phyloP scores from a whole-genome alignment of 2,888 invertebrate genomes.

The Drepanosiphum platanoidis region DNA sequence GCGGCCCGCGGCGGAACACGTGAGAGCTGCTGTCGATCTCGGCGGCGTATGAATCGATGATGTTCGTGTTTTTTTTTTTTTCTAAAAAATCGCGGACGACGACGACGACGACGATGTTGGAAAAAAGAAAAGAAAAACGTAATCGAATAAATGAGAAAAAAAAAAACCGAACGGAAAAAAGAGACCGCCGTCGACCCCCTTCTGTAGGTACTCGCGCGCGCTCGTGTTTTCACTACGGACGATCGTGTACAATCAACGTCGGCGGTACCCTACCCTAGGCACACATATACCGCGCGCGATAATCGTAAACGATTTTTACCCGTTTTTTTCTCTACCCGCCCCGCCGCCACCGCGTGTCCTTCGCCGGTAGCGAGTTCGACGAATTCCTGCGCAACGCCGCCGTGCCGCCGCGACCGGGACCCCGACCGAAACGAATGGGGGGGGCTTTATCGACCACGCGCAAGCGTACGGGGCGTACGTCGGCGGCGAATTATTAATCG shows the following conservation, averaged over 20 bases:
- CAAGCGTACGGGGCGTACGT: no score
- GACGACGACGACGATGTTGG: background rate
- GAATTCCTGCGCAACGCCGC: conserved; percentile 51
- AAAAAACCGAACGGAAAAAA: background rate
- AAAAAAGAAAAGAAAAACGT: background rate
- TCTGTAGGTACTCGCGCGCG: no score
- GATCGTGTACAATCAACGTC: no score
- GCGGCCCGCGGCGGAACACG: background rate
- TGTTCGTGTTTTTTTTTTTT: no score
- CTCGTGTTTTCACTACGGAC: no score
- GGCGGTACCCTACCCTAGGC: no score
- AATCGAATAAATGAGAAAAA: no score
- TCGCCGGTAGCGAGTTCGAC: conserved; percentile 34
- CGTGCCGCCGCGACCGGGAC: background rate
- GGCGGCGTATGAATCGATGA: background rate
- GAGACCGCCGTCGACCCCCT: background rate
- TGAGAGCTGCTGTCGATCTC: background rate
- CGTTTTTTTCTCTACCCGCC: conserved; percentile 3
- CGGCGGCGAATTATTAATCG: no score
- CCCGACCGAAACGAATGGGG: no score
- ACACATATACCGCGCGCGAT: no score
- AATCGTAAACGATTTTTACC: conserved; percentile 47
- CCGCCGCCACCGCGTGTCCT: background rate
- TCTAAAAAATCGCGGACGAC: no score
- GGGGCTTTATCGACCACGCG: background rate